Evolutionary conservation across 2,888 invertebrate species (phyloP).

Genomic region (Ctenicera cuprea): DNA sequence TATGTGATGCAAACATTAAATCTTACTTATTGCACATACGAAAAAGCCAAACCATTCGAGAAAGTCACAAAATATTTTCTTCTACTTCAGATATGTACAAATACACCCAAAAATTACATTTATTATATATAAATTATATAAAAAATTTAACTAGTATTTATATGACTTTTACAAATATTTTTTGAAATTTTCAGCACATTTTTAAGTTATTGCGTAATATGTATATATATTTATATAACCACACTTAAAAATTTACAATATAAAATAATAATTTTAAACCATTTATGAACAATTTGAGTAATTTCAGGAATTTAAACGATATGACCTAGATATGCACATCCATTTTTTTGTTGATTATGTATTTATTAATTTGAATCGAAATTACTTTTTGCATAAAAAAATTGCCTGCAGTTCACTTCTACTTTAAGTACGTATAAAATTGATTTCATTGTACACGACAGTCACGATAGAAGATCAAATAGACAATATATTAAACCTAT

Average conservation of each 20-base stretch:
- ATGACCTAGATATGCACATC: slow-evolving; percentile 48
- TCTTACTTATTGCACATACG: slow-evolving; percentile 40
- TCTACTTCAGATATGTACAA: slow-evolving; percentile 62
- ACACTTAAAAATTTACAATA: slow-evolving; percentile 48
- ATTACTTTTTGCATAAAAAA: slow-evolving; percentile 42
- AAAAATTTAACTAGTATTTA: slow-evolving; percentile 69
- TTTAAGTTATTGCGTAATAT: slow-evolving; percentile 50
- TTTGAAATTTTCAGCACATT: slow-evolving; percentile 53
- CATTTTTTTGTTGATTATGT: slow-evolving; percentile 31
- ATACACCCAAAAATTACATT: slow-evolving; percentile 68
- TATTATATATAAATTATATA: slow-evolving; percentile 69
- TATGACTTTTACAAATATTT: slow-evolving; percentile 59
- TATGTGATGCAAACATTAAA: slow-evolving; percentile 34
- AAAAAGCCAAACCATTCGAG: slow-evolving; percentile 45
- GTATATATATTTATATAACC: slow-evolving; percentile 47
- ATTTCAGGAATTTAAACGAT: slow-evolving; percentile 32
- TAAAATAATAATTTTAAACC: slow-evolving; percentile 46
- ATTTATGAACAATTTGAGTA: slow-evolving; percentile 37
- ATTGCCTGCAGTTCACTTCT: slow-evolving; percentile 50
- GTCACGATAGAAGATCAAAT: slow-evolving; percentile 65
- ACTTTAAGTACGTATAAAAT: slow-evolving; percentile 52
- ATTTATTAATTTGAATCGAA: slow-evolving; percentile 26
- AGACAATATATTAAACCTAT: slow-evolving; percentile 62
- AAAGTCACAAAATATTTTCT: slow-evolving; percentile 47
- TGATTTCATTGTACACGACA: slow-evolving; percentile 54